Evolutionary conservation across 2,113 vertebrate genomes (phyloP), one percentile per base, ranked within the genome.

Genomic region (Bagarius yarrelli): DNA sequence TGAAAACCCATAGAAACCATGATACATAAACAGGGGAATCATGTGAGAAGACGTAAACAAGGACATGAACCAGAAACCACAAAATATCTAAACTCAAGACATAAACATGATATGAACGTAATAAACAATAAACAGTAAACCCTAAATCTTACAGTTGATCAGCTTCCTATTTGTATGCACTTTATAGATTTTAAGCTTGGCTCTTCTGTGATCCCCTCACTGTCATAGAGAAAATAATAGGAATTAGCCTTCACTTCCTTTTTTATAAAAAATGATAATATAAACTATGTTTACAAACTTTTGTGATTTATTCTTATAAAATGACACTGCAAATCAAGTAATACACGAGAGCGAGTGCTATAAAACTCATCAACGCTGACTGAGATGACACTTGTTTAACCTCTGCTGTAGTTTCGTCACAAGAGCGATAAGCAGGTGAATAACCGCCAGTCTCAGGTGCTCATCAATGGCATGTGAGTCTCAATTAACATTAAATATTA

Each of bases 351-450:
- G 32, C 18, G 52, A 14, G 8, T 73, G 25, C 27, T 1, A 27
- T 19, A 5, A 72, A 78, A 77, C 14, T 27, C 70, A 76, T 4
- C 57, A 67, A 64, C 21, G 56, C n/a, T 52, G 56, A 76, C 66
- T 18, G 25, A 60, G 36, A 36, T 75, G 21, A 78, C 52, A 44
- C 55, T 67, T 36, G 23, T 56, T 36, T 61, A 21, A 75, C 11
- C 56, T 86, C 32, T 67, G 23, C 57, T 74, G 21, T 85, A 98
- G 97, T 98, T 98, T 91, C 97, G 96, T 88, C 96, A 98, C 89
- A 96, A 95, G 90, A 98, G 96, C 0, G 97, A 98, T 90, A 97
- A 96, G 89, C 96, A 98, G 90, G 97, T 98, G 90, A 98, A 98
- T 92, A 98, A 94, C 87, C 95, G 96, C 0, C 95, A 97, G 91